Base-by-base conservation (phyloP, 2,888 invertebrate species). In the Pogonocherus hispidulus region DNA sequence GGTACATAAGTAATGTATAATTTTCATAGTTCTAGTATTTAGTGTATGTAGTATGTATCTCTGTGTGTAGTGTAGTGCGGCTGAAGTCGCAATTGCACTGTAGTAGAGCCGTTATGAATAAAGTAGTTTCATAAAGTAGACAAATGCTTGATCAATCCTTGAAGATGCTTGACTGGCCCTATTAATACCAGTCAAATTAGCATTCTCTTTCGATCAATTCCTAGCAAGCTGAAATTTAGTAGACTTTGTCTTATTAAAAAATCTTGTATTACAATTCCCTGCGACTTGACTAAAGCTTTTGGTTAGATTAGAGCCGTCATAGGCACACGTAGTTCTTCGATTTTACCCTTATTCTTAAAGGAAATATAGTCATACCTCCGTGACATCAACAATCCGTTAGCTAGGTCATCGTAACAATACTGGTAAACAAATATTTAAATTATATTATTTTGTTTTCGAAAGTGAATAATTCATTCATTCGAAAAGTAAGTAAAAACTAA, bases 41-140 rank as follows among this genome's bases (percentile, higher is more conserved):
- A 84, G 84, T 83, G 81, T 83, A 82, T 81, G 85, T 85, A 85
- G 85, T 79, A 81, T 84, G 85, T 85, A 85, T 84, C 80, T 84
- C 78, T 83, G 84, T 85, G 84, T 84, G 85, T 85, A 85, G 85
- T 83, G 84, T 85, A 85, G 85, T 80, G 83, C 78, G 78, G 70
- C 68, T 78, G 70, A 69, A 72, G 82, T 80, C 83, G 82, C 82
- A 80, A 76, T 82, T 87, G 87, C 87, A 87, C 87, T 87, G 86
- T 87, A 86, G 84, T 84, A 85, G 85, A 86, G 86, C 85, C 84
- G 85, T 87, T 86, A 84, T 83, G 83, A 87, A 87, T 87, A 87
- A 87, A 87, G 87, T 87, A 87, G 87, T 86, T 86, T 86, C 84
- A 86, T 86, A 86, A 85, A 86, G 87, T 87, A 87, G 87, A 76